phyloP scores from a whole-genome alignment of 1,140 invertebrate species.

The Cephus cinctus region DNA sequence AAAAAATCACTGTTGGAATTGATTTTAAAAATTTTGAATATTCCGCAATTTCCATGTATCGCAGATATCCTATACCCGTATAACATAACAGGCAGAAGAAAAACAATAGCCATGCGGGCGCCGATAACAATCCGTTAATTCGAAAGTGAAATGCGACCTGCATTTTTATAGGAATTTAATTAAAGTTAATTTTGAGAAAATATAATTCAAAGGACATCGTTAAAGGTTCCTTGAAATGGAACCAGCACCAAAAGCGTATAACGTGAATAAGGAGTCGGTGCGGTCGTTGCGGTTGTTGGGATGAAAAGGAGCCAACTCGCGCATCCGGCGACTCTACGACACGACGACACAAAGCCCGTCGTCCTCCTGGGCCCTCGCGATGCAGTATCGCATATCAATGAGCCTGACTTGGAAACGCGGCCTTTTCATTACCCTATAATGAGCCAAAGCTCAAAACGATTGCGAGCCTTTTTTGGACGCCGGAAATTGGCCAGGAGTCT shows the following conservation, averaged over 20 bases:
- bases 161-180: slow-evolving; percentile 20
- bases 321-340: slow-evolving; percentile 32
- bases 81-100: no score
- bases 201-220: no score
- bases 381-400: slow-evolving; percentile 36
- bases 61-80: no score
- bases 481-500: no score
- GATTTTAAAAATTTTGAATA: no score
- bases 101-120: no score
- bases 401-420: slow-evolving; percentile 16
- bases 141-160: neutral
- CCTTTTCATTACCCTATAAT: slow-evolving; percentile 29
- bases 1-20: no score
- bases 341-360: no score
- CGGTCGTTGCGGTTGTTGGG: slow-evolving; percentile 23
- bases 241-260: neutral
- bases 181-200: no score
- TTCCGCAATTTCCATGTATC: no score
- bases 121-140: neutral
- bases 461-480: no score
- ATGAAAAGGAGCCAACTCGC: slow-evolving; percentile 35
- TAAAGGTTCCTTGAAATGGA: no score
- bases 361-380: slow-evolving; percentile 23
- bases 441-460: slow-evolving; percentile 21
- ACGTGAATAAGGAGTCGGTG: slow-evolving; percentile 10